Evolutionary conservation across 2,888 invertebrate genomes (phyloP).

Genomic region (Seladonia tumulorum): DNA sequence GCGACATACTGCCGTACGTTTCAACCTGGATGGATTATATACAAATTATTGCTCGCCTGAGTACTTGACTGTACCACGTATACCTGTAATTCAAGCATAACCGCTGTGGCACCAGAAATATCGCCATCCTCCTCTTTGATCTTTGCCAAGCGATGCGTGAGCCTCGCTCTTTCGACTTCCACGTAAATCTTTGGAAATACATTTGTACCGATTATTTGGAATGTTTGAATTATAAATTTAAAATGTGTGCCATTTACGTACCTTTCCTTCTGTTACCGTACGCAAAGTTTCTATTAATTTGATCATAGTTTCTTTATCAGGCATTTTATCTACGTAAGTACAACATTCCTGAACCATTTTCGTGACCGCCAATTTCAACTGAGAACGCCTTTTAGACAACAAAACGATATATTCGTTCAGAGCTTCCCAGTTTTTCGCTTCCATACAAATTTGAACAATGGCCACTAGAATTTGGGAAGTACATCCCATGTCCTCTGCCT

Average conservation of each 20-base stretch:
- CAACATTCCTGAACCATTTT: constrained; percentile 99
- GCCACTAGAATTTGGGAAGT: constrained; percentile 96
- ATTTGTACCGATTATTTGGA: neutral
- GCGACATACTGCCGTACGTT: constrained; percentile 99
- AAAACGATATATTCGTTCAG: constrained; percentile 97
- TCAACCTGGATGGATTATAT: constrained; percentile 87
- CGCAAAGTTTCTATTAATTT: constrained; percentile 98
- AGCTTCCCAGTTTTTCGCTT: constrained; percentile 95
- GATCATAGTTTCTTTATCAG: constrained; percentile 94
- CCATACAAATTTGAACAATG: constrained; percentile 96
- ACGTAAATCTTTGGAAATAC: constrained; percentile 92
- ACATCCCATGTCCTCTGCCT: constrained; percentile 98
- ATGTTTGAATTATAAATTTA: neutral
- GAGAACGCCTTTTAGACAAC: constrained; percentile 96
- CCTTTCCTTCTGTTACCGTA: constrained; percentile 98
- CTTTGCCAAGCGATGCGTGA: constrained; percentile 95
- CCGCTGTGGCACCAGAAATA: constrained; percentile 94
- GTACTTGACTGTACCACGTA: neutral
- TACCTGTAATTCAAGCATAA: constrained; percentile 97
- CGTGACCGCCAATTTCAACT: constrained; percentile 98
- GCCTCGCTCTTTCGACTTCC: constrained; percentile 98
- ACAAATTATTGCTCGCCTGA: neutral
- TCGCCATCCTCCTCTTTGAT: constrained; percentile 94
- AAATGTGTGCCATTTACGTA: constrained; percentile 75
- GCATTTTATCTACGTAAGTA: constrained; percentile 96